Percentiles rank a stretch among this genome's conserved stretches.
Evolutionary conservation across 2,797 vertebrate genomes (phyloP).

Genomic region (Chrosomus eos): DNA sequence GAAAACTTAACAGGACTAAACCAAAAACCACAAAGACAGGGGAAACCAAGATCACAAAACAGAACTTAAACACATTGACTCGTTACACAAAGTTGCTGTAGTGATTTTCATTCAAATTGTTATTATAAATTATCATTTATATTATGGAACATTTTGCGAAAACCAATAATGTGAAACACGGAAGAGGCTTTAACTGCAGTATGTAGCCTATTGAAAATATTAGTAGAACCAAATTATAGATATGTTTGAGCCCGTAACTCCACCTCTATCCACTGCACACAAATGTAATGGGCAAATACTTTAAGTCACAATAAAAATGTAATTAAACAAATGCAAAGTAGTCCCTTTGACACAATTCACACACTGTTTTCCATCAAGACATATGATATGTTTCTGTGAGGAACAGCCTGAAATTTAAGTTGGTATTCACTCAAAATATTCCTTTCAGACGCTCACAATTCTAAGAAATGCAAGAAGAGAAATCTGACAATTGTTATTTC

Average conservation of each 20-base stretch:
- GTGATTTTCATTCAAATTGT: not conserved
- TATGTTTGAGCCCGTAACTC: not conserved
- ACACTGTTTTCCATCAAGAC: not conserved
- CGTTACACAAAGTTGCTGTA: not conserved
- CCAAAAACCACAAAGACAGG: too few relatives aligned
- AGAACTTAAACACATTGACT: too few relatives aligned
- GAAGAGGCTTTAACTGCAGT: not conserved
- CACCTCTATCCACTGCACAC: not conserved
- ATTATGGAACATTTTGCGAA: not conserved
- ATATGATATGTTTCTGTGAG: not conserved
- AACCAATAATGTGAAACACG: not conserved
- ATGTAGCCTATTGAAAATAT: not conserved
- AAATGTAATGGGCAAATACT: not conserved
- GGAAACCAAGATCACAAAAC: too few relatives aligned
- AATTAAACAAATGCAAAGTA: not conserved
- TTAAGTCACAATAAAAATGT: not conserved
- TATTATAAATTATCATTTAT: not conserved
- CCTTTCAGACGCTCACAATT: not conserved
- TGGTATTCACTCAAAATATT: not conserved
- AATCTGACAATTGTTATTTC: not conserved
- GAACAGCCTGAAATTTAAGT: not conserved
- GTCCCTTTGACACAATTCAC: not conserved
- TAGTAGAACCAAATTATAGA: not conserved
- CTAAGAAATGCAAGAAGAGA: not conserved
- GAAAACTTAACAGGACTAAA: too few relatives aligned